Base-by-base conservation (phyloP, 2,113 vertebrate species). In the Eurypyga helias region DNA sequence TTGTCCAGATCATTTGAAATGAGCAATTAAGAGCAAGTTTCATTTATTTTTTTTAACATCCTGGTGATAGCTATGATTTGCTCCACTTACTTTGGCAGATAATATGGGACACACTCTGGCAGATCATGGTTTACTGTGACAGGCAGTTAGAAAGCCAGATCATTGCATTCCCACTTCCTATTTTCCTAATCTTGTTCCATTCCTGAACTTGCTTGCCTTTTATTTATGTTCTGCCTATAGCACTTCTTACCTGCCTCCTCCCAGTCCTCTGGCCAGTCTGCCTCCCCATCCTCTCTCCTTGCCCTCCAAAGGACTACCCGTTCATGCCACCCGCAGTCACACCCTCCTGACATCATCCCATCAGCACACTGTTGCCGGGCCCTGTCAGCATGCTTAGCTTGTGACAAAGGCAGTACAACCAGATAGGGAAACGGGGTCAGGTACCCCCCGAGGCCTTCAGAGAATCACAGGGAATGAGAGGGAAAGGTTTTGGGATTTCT, bases 361-460 rank as follows among this genome's bases (percentile, higher is more conserved):
- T 91, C 86, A 95, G 65, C 54, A 75, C 34, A 12, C 46, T 38
- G 46, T 57, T 89, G 26, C 58, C 82, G 57, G 72, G 84, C 69
- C 60, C 24, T 55, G 48, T 86, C 65, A 54, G 49, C 2, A 8
- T 93, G 81, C 65, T n/a, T 64, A 20, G 24, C 83, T 90, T 95
- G 67, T 93, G 79, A 87, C 89, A 78, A 97, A 94, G 79, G 62
- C 67, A 78, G 67, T 71, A 61, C 49, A 71, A 66, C 38, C 69
- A 54, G 79, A 64, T 17, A 83, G n/a, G 62, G 82, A 94, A 90
- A 69, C 7, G 28, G 70, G 51, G 70, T 70, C 60, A 15, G 33
- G 58, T 23, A 65, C 60, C 64, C 85, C 31, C 70, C 9, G 65
- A 92, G 81, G 57, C 72, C 87, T 73, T 76, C 89, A 66, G 67